Base-by-base conservation (phyloP, 23 tunicate species). In the Trididemnum clinides region DNA sequence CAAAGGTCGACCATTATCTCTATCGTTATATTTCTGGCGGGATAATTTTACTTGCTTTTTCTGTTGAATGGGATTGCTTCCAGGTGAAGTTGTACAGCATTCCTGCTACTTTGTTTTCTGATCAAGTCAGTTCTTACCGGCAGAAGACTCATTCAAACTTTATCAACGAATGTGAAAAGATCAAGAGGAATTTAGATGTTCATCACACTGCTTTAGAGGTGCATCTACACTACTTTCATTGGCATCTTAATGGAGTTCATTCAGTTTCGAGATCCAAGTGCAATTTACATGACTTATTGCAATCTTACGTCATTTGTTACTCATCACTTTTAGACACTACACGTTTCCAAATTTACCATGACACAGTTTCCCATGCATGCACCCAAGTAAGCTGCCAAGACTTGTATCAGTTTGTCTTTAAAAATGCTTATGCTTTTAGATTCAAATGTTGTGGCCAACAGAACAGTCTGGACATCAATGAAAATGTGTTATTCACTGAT, bases 21-120 rank as follows among this genome's bases (percentile, higher is more conserved):
- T 87, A 87, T 34, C 57, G 91, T 0, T 73, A 39, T 23, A 57
- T 80, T 36, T 58, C 80, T 33, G 85, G 91, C 70, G 91, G 91
- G 0, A 80, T 87, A 4, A 35, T 80, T 33, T 12, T 87, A 3
- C 34, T 80, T 6, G 72, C 51, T 2, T 57, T 69, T 38, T 25
- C 71, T 1, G 36, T 70, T 66, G 51, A 49, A 6, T 64, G 35
- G 2, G 37, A 69, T 54, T 33, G 31, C 19, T 80, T 87, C 34
- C 39, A 79, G 30, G 91, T 80, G 28, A 80, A 80, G 22, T 50
- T 87, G 7, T 87, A 87, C 30, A 33, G 37, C 2, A 64, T 87
- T 22, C 64, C 64, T 23, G 39, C 44, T 57, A 50, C 85, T 3
- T 64, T 34, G 1, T 80, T 51, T 29, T 6, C 33, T 23, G 85